These are phyloP conservation scores for Eudyptes chrysolophus DNA, from an alignment of 2,113 vertebrate species.

Conservation along the genomic window DNA sequence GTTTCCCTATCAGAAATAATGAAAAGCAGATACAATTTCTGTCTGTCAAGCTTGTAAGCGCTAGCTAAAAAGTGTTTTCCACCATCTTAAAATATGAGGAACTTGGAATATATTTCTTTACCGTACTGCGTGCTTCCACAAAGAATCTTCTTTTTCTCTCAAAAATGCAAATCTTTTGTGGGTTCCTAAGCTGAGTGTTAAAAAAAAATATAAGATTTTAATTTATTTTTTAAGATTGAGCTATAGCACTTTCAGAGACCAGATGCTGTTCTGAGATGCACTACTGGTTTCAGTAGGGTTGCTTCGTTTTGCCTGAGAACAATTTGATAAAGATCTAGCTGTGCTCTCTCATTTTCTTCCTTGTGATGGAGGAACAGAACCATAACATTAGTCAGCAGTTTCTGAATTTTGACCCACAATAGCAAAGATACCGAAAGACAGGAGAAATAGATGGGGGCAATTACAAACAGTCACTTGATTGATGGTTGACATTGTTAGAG, in stretches of 20 bases:
- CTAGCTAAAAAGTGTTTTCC: neutral
- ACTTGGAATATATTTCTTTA: neutral
- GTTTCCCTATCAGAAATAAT: neutral
- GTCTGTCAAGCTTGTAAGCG: neutral
- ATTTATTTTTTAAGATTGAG: neutral
- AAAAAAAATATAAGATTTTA: neutral
- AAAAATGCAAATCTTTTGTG: neutral
- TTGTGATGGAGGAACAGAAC: conserved; percentile 42
- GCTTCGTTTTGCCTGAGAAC: neutral
- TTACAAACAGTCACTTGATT: conserved; percentile 78
- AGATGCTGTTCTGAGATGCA: neutral
- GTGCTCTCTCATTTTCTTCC: conserved; percentile 15
- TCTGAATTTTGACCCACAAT: conserved; percentile 75
- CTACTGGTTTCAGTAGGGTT: neutral
- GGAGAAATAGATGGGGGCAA: conserved; percentile 83
- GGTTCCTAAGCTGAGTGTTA: neutral
- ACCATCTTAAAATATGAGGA: neutral
- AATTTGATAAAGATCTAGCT: neutral
- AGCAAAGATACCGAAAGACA: conserved; percentile 74
- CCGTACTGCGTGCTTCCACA: neutral
- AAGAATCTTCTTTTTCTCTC: neutral
- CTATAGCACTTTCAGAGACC: neutral
- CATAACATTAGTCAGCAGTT: conserved; percentile 79
- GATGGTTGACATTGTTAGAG: conserved; percentile 82
- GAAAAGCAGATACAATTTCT: neutral